A percentile compares a stretch with the other conserved stretches of the same genome.
Conservation (phyloP, 2,797 vertebrate species). For the Chanos chanos region DNA sequence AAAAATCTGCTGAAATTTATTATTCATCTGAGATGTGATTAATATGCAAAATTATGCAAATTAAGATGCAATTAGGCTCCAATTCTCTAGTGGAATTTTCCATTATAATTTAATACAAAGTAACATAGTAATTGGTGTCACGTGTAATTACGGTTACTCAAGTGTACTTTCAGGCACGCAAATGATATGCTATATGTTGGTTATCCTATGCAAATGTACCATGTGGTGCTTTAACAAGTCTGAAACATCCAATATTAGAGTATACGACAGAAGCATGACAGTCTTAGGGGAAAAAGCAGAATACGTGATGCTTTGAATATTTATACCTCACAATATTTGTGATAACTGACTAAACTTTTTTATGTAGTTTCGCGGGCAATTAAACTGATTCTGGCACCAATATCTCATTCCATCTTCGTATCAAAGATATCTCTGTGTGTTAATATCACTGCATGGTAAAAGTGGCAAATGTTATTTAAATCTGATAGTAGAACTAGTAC, state of each 20-base stretch:
- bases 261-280: conserved; percentile 32
- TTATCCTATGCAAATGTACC: conserved; percentile 97
- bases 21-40: conserved; percentile 99
- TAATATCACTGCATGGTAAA: too few relatives aligned
- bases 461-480: too few relatives aligned
- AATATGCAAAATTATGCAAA: conserved; percentile 99
- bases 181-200: conserved; percentile 97
- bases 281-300: conserved; percentile 30
- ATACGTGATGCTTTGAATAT: neutral
- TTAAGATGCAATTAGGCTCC: conserved; percentile 99
- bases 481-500: too few relatives aligned
- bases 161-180: conserved; percentile 99
- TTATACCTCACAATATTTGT: neutral
- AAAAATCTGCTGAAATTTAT: conserved; percentile 99
- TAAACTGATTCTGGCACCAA: too few relatives aligned
- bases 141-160: conserved; percentile 99
- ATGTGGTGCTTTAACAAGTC: conserved; percentile 82
- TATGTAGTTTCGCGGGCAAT: too few relatives aligned
- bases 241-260: conserved; percentile 59
- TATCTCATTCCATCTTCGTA: too few relatives aligned
- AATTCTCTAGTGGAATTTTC: conserved; percentile 99
- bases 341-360: neutral
- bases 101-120: conserved; percentile 99
- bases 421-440: too few relatives aligned
- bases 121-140: conserved; percentile 99